Conservation (phyloP, 1,140 invertebrate genomes). For the Ridgeia piscesae region DNA sequence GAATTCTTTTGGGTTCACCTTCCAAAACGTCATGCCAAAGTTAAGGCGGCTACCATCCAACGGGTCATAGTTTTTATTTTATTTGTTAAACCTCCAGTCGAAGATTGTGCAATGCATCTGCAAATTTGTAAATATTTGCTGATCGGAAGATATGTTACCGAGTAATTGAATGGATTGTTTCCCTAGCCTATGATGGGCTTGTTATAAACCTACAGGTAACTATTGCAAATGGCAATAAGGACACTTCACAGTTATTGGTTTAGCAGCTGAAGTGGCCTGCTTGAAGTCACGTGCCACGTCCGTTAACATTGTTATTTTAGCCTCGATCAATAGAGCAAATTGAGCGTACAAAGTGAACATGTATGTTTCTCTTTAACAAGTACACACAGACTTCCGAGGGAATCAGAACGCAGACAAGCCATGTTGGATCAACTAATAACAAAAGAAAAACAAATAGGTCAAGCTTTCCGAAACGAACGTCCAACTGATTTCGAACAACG, state of each 20-base stretch:
- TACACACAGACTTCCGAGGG: constrained; percentile 39
- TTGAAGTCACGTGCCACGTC: background rate
- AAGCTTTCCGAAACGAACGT: constrained; percentile 46
- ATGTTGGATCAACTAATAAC: constrained; percentile 53
- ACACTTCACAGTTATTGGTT: background rate
- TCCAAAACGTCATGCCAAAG: no score
- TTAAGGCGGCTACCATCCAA: no score
- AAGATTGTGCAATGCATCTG: no score
- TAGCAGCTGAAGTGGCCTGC: background rate
- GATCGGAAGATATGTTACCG: no score
- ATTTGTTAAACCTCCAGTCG: no score
- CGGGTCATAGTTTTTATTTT: no score
- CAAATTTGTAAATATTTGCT: no score
- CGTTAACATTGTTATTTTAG: background rate
- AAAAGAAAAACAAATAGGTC: constrained; percentile 54
- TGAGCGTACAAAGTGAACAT: background rate
- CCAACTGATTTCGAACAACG: constrained; percentile 24
- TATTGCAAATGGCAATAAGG: background rate
- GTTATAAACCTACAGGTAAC: no score
- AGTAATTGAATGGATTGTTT: no score
- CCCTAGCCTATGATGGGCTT: no score
- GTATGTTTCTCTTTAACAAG: background rate
- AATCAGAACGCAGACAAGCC: constrained; percentile 53
- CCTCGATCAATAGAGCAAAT: no score
- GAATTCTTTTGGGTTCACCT: background rate